Evolutionary conservation across 2,888 invertebrate genomes (phyloP).

Genomic region (Pteria penguin): DNA sequence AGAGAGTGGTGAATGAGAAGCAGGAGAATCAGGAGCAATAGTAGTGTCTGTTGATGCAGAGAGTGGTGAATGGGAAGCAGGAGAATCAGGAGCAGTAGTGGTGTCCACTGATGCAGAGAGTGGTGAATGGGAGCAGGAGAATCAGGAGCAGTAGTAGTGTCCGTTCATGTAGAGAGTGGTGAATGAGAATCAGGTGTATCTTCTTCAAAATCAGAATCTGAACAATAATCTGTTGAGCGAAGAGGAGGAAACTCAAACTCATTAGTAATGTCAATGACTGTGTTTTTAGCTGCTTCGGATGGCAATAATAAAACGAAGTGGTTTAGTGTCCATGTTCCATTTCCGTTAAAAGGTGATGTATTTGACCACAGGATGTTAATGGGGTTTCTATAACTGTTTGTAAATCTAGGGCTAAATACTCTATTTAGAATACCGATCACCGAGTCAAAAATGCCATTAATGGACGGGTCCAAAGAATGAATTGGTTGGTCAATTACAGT

Average conservation of each 20-base stretch:
- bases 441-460: not conserved
- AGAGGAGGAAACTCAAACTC: constrained; percentile 8
- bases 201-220: no score
- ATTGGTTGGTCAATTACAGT: not conserved
- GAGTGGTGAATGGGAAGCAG: no score
- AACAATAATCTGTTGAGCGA: no score
- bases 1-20: no score
- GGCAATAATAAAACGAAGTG: constrained; percentile 16
- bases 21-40: no score
- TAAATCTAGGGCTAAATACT: not conserved
- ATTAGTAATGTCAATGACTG: constrained; percentile 13
- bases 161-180: no score
- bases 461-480: not conserved
- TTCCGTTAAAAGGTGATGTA: not conserved
- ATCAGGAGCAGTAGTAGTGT: no score
- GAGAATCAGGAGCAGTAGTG: no score
- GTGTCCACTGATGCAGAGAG: no score
- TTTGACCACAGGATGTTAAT: constrained; percentile 15
- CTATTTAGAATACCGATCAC: not conserved
- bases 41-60: no score
- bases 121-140: no score
- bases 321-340: constrained; percentile 8
- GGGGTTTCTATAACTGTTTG: constrained; percentile 5
- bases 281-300: not conserved
- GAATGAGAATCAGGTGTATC: no score